Base-by-base conservation (phyloP, 2,797 vertebrate species). In the Taeniopygia guttata region DNA sequence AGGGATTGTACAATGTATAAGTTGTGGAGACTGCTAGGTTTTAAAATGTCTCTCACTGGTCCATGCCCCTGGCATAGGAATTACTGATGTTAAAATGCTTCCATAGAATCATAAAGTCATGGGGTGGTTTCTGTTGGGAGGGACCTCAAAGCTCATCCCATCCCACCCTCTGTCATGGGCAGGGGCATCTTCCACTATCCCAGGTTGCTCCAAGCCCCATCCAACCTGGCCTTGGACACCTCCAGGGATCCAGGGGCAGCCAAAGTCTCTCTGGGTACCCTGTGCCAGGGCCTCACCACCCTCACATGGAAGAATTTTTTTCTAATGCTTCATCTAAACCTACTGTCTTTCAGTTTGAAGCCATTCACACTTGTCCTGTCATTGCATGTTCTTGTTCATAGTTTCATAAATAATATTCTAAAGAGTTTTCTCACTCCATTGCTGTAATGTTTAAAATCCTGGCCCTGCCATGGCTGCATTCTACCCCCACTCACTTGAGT, bases 391-490 rank as follows among this genome's bases (percentile, higher is more conserved):
- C 64, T 69, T 63, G 14, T 69, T 62, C 9, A 54, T 3, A n/a
- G 29, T 52, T 23, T 68, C 3, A 1, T 49, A 56, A 83, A 38
- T 69, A 43, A 63, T 45, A 38, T 17, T 62, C 19, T 49, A 13
- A 70, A 45, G 30, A 26, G 5, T 62, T 75, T 91, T 67, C 36
- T 76, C 40, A 58, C 19, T 17, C 10, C 20, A 2, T 20, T 52
- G 17, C 30, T 42, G 18, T 51, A 34, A 26, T 3, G 4, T 63
- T 72, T 66, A 54, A 63, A 83, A 80, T 49, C 12, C 56, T 74
- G n/a, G 16, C 26, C 59, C 43, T 60, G 23, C 16, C 34, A 9
- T 0, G 1, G 29, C 75, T 60, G 8, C 7, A 0, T 52, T 89
- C 32, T 20, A 46, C 52, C 32, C 16, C 1, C 18, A 1, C 16